These are phyloP conservation scores for Deilephila elpenor DNA, from an alignment of 2,888 invertebrate genomes.

Conservation along the genomic window DNA sequence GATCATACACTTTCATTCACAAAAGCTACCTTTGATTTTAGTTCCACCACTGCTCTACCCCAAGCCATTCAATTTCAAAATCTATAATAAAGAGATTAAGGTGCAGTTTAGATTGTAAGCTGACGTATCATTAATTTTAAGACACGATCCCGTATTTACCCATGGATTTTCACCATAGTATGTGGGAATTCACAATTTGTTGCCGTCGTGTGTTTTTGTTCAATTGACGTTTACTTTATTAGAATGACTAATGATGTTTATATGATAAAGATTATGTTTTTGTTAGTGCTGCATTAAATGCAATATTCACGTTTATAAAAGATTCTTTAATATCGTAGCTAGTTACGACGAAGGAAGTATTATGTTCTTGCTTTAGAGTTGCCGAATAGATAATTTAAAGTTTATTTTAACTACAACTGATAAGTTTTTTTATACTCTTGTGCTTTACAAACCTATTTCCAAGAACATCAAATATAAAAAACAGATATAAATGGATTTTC, in stretches of 20 bases:
- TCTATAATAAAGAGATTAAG: conserved; percentile 46
- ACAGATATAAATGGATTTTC: too few species aligned
- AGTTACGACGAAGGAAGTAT: too few species aligned
- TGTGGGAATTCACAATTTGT: conserved; percentile 84
- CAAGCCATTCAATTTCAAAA: conserved; percentile 42
- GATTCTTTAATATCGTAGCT: neutral
- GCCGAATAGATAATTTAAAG: too few species aligned
- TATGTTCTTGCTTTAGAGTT: too few species aligned
- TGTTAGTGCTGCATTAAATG: neutral
- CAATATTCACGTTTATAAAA: neutral
- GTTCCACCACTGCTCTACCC: neutral
- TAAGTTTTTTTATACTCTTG: too few species aligned
- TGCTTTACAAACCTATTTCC: too few species aligned
- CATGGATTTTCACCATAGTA: conserved; percentile 81
- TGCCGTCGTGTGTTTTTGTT: conserved; percentile 81
- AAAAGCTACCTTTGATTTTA: conserved; percentile 71
- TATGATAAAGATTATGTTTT: conserved; percentile 42
- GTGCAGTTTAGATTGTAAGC: conserved; percentile 44
- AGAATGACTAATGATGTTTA: conserved; percentile 74
- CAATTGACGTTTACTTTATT: conserved; percentile 79
- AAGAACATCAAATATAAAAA: too few species aligned
- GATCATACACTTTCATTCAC: conserved; percentile 73
- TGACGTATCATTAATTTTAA: conserved; percentile 70
- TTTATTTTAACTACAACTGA: too few species aligned
- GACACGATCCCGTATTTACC: conserved; percentile 74